Percentiles rank a stretch among this genome's conserved stretches.
Evolutionary conservation across 1,140 invertebrate species (phyloP).

Genomic region (Melipona quadrifasciata): DNA sequence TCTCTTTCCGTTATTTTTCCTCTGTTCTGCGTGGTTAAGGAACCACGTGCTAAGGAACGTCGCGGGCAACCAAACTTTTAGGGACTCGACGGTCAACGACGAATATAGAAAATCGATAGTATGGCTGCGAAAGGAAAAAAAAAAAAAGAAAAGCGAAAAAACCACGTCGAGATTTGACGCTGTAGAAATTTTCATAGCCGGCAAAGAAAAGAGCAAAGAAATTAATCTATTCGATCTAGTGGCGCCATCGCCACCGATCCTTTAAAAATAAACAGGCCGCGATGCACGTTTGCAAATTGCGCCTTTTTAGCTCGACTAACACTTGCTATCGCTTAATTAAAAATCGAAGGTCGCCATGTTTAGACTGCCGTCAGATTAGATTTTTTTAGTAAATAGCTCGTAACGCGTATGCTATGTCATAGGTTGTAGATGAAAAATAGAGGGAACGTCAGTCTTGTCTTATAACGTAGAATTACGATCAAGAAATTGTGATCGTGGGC

Average conservation of each 20-base stretch:
- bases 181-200: not conserved
- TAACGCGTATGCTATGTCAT: not conserved
- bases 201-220: conserved; percentile 18
- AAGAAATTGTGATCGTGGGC: not conserved
- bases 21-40: not conserved
- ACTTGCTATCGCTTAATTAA: not conserved
- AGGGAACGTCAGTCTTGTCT: not conserved
- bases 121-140: not conserved
- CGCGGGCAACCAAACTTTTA: not conserved
- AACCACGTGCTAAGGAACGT: not conserved
- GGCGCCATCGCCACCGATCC: not conserved
- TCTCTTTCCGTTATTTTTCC: not conserved
- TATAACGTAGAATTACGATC: not conserved
- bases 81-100: not conserved
- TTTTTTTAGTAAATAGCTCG: not conserved
- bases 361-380: not conserved
- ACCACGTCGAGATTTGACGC: conserved; percentile 43
- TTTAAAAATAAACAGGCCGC: not conserved
- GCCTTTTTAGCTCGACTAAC: conserved; percentile 35
- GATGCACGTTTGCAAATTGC: not conserved
- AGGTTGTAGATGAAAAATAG: not conserved
- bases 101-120: not conserved
- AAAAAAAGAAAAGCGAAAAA: not conserved
- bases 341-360: not conserved
- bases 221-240: not conserved